Evolutionary conservation across 2,888 invertebrate species (phyloP).

Genomic region (Hybos culiciformis): DNA sequence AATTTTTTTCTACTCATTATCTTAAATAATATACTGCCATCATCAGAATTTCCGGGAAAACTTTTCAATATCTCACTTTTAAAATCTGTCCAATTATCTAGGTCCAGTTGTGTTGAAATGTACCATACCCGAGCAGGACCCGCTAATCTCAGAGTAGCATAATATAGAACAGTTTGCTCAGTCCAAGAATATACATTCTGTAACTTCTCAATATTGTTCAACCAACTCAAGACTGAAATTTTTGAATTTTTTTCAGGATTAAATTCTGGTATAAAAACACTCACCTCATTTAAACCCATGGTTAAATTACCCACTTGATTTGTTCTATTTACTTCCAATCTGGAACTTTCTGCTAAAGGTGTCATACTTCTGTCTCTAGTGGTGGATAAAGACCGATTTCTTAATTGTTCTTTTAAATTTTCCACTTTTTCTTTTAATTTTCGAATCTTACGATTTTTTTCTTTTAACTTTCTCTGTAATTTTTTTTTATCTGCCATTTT

Average conservation of each 20-base stretch:
- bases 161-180: background rate
- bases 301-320: too few species aligned
- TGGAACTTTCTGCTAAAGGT: too few species aligned
- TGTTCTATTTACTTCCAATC: too few species aligned
- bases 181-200: background rate
- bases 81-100: background rate
- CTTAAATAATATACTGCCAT: background rate
- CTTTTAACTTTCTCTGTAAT: too few species aligned
- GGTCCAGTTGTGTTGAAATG: background rate
- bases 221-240: background rate
- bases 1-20: background rate
- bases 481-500: too few species aligned
- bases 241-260: background rate
- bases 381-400: too few species aligned
- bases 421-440: too few species aligned
- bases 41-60: background rate
- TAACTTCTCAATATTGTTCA: background rate
- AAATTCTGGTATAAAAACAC: background rate
- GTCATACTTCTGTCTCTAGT: too few species aligned
- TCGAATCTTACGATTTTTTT: too few species aligned
- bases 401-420: too few species aligned
- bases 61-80: background rate
- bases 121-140: conserved; percentile 1
- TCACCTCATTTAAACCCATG: conserved; percentile 2
- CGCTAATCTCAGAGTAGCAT: conserved; percentile 1